Conservation (phyloP, 2,797 vertebrate species). For the Okamejei kenojei region DNA sequence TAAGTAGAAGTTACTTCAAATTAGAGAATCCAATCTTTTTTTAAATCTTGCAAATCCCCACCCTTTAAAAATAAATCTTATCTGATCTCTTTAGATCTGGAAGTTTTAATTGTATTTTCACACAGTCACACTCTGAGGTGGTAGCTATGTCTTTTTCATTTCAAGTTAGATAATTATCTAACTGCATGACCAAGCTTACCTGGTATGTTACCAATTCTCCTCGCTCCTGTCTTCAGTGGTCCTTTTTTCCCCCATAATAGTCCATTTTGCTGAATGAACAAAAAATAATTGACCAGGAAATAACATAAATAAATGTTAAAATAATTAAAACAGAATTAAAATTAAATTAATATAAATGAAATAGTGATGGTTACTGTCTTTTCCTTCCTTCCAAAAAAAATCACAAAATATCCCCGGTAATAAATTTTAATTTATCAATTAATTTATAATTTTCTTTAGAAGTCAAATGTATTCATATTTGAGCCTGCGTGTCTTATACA, state of each 20-base stretch:
- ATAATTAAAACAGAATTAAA: background rate
- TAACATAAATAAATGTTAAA: background rate
- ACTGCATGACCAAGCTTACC: background rate
- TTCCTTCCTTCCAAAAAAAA: background rate
- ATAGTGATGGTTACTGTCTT: background rate
- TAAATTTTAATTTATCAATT: constrained; percentile 28
- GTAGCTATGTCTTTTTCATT: background rate
- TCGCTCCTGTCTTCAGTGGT: background rate
- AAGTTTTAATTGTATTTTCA: background rate
- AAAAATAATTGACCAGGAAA: background rate
- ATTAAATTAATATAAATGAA: background rate
- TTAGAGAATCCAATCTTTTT: too few relatives aligned
- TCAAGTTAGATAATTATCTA: background rate
- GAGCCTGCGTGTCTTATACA: background rate
- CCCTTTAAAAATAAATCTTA: background rate
- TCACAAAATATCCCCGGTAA: background rate
- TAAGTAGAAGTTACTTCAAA: too few relatives aligned
- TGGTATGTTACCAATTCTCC: background rate
- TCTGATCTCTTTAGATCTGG: background rate
- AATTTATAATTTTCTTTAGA: background rate
- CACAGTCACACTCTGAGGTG: background rate
- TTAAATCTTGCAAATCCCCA: background rate
- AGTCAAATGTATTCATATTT: constrained; percentile 18
- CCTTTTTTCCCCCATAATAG: background rate
- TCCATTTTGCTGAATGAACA: background rate